Evolutionary conservation across 2,797 vertebrate species (phyloP).

Genomic region (Apodemus agrarius): DNA sequence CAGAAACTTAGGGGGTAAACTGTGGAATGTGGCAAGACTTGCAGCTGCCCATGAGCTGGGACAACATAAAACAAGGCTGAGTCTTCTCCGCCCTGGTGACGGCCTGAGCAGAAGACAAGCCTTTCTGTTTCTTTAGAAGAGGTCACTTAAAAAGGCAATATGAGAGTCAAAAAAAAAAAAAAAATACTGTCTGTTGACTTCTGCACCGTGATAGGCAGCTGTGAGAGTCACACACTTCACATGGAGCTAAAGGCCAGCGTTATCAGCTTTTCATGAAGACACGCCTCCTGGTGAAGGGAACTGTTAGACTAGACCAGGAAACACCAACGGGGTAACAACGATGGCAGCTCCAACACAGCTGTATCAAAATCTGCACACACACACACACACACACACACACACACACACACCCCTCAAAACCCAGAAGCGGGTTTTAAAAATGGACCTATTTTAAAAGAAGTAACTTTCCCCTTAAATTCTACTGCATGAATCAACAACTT

Average conservation of each 20-base stretch:
- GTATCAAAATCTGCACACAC: constrained; percentile 49
- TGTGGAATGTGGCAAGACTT: constrained; percentile 86
- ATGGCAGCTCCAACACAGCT: constrained; percentile 57
- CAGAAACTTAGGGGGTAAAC: constrained; percentile 12
- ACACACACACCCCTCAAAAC: constrained; percentile 10
- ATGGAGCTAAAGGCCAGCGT: constrained; percentile 83
- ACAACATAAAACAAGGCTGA: constrained; percentile 84
- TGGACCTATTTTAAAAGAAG: constrained; percentile 86
- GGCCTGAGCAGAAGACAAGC: constrained; percentile 84
- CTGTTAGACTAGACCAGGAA: constrained; percentile 81
- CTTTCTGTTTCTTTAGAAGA: constrained; percentile 80
- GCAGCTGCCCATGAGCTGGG: constrained; percentile 87
- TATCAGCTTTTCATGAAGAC: constrained; percentile 84
- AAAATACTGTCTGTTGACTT: constrained; percentile 85
- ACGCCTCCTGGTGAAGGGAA: constrained; percentile 83
- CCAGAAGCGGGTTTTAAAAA: constrained; percentile 83
- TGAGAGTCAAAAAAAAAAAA: constrained; percentile 81
- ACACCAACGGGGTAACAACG: constrained; percentile 67
- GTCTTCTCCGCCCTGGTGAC: constrained; percentile 84
- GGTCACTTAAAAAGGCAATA: constrained; percentile 88
- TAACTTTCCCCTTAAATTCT: constrained; percentile 75
- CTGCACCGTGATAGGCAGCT: constrained; percentile 71
- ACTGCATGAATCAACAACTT: constrained; percentile 85
- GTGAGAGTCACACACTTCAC: constrained; percentile 83
- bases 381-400: constrained; percentile 4